Base-by-base conservation (phyloP, 2,797 vertebrate genomes). In the Bradypodion pumilum region DNA sequence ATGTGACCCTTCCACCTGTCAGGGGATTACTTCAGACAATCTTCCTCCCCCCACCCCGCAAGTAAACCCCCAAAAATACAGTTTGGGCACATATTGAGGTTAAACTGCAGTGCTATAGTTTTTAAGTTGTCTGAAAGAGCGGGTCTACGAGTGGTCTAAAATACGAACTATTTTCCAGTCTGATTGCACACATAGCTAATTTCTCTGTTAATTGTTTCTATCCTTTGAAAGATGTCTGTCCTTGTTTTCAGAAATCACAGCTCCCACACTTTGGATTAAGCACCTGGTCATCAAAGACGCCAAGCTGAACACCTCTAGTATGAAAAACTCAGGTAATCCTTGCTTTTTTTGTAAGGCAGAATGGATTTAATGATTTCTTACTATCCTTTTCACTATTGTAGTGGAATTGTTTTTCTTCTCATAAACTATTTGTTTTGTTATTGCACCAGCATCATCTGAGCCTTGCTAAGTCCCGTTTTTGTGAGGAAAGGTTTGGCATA, bases 211-310 rank as follows among this genome's bases (percentile, higher is more conserved):
- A 56, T 49, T 49, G 2, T 56, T 19, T 70, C 35, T 40, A 40
- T 70, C 42, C 3, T 42, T 70, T 23, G 40, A 42, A 70, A 70
- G 23, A 5, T 42, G 1, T 49, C 73, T 1, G 79, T 87, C 46
- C 74, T 85, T 91, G 74, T 87, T 23, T 94, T 94, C 95, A 99
- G 99, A 99, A 95, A 99, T 99, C 91, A 99, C 98, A 25, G 98
- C 98, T 82, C 98, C 98, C 1, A 99, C 98, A 0, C 96, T 99
- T 90, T 98, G 98, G 98, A 98, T 97, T 87, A 99, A 99, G 92
- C 98, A 99, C 84, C 95, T 99, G 93, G 97, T 97, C 79, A 97
- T 97, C 91, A 98, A 97, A 93, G 98, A 98, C 84, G 97, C 97
- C 85, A 99, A 97, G 89, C 92, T 97, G 94, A 99, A 99, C 94